Base-by-base conservation (phyloP, 2,797 vertebrate species). In the Danio tinwini region DNA sequence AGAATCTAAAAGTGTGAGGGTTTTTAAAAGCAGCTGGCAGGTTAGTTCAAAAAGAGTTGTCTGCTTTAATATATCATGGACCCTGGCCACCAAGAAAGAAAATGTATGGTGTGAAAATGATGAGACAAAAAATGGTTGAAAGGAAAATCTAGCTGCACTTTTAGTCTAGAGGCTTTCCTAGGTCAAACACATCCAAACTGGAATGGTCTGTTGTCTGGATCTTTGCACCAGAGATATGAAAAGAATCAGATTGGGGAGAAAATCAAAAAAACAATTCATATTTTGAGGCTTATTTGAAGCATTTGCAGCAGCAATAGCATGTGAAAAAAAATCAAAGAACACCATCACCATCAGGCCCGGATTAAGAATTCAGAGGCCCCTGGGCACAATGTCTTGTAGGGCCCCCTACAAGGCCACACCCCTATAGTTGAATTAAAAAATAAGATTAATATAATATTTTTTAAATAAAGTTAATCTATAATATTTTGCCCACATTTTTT, bases 31-130 rank as follows among this genome's bases (percentile, higher is more conserved):
- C 39, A 76, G 63, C 19, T 16, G 16, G 74, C 40, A 58, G 42
- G 74, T 17, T 16, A 17, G 76, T 67, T 13, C 9, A 68, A 68
- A 77, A 64, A 58, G 40, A 59, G 13, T 12, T 58, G 52, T 77
- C 63, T 58, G 63, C 10, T 77, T 56, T 68, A 53, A 68, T 61
- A 45, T 40, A 61, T 55, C 74, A 68, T 58, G 19, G 52, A 67
- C 9, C 9, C 39, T 65, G 5, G 47, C 6, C 45, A 63, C 29
- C 10, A 6, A 52, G 11, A 74, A 52, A 56, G 9, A 76, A 55
- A 53, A 29, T 29, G 7, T n/a, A 29, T 42, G 64, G 9, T 7
- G 50, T 29, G 5, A 75, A 75, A 55, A 42, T 44, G 17, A 4
- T 44, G 49, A 55, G 16, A 29, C 17, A 29, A 76, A 67, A 56